Percentiles rank a stretch among this genome's conserved stretches.
Evolutionary conservation across 92 coral and sea anemone genomes (phyloP).

Genomic region (Diadumene lineata): DNA sequence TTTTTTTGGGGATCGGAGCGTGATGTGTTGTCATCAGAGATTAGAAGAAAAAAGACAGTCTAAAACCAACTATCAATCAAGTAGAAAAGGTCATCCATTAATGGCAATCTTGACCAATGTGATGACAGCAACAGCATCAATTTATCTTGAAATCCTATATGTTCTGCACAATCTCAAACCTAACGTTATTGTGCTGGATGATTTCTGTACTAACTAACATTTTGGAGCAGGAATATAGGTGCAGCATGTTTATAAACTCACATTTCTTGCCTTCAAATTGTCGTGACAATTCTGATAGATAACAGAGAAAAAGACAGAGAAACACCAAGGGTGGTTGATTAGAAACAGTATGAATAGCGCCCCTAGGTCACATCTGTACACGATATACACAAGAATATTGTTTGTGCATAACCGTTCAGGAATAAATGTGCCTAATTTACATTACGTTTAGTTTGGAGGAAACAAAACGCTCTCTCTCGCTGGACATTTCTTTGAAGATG

Average conservation of each 20-base stretch:
- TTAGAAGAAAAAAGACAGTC: neutral
- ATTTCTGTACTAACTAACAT: neutral
- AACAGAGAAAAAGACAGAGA: too few relatives aligned
- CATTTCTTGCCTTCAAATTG: neutral
- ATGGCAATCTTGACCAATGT: constrained; percentile 3
- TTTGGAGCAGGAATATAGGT: neutral
- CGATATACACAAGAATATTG: too few relatives aligned
- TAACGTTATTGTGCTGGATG: neutral
- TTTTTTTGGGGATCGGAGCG: neutral
- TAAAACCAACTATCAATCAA: constrained; percentile 10
- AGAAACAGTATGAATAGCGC: neutral
- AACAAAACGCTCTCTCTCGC: too few relatives aligned
- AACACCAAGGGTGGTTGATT: neutral
- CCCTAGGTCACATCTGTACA: constrained; percentile 15
- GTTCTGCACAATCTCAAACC: neutral
- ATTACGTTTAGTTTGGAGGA: too few relatives aligned
- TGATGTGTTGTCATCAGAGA: constrained; percentile 11
- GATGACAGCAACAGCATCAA: constrained; percentile 14
- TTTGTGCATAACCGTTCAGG: too few relatives aligned
- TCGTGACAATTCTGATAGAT: constrained; percentile 1
- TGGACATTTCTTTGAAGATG: too few relatives aligned
- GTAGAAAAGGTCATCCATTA: constrained; percentile 1
- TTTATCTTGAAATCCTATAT: neutral
- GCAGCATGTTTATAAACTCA: neutral
- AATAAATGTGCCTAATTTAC: too few relatives aligned